Conservation (phyloP, 30 jellyfish, hydroid and myxozoan genomes). For the Catostylus mosaicus region DNA sequence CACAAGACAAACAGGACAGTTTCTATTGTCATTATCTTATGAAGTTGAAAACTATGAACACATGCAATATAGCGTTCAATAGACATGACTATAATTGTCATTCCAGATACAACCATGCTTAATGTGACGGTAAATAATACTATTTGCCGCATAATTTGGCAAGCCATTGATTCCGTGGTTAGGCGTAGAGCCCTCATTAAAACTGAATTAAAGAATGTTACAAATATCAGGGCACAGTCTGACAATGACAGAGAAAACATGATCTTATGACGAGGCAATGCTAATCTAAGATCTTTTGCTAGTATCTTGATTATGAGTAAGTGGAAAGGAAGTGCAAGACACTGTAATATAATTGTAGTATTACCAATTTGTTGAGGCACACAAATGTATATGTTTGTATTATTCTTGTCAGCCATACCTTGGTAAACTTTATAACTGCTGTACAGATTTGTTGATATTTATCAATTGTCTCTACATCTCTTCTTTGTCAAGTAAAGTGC, state of each 20-base stretch:
- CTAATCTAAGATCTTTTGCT: not conserved
- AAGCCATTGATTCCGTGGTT: not conserved
- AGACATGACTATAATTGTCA: too few relatives aligned
- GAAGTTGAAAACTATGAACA: too few relatives aligned
- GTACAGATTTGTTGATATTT: too few relatives aligned
- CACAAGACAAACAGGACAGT: not conserved
- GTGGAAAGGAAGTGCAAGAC: not conserved
- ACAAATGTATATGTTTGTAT: not conserved
- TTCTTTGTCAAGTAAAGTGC: too few relatives aligned
- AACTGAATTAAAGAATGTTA: not conserved
- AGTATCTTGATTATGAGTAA: not conserved
- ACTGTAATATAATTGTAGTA: not conserved
- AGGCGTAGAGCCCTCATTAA: not conserved
- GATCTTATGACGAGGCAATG: not conserved
- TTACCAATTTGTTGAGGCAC: not conserved
- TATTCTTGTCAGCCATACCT: too few relatives aligned
- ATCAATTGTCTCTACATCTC: too few relatives aligned
- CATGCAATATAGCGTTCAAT: too few relatives aligned
- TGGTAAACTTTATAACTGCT: too few relatives aligned
- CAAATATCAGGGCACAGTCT: not conserved
- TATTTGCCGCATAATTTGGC: not conserved
- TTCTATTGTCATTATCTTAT: too few relatives aligned
- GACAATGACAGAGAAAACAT: not conserved
- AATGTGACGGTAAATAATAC: too few relatives aligned
- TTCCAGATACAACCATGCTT: too few relatives aligned